phyloP scores from a whole-genome alignment of 2,797 vertebrate species.

The Poeciliopsis paucimaculata region DNA sequence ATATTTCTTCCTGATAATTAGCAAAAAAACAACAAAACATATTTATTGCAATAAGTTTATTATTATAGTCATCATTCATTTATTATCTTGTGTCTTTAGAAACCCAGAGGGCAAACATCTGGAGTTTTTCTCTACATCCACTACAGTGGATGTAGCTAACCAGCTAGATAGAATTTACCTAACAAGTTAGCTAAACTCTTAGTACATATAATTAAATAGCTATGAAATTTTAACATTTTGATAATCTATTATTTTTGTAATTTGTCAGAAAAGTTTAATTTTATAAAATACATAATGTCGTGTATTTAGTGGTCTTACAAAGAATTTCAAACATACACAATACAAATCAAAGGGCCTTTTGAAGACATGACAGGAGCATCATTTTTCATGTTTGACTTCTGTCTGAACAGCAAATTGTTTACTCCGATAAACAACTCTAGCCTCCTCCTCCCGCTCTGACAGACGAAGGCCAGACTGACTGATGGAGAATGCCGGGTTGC shows the following conservation, averaged over 20 bases:
- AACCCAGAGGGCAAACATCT: neutral
- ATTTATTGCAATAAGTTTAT: neutral
- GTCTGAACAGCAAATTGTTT: constrained; percentile 42
- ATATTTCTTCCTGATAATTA: neutral
- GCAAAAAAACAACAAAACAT: neutral
- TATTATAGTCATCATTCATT: neutral
- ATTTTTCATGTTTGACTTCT: constrained; percentile 45
- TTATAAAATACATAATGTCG: neutral
- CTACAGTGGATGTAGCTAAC: neutral
- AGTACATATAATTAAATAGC: neutral
- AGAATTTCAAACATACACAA: neutral
- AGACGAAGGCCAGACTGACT: constrained; percentile 61
- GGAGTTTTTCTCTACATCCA: neutral
- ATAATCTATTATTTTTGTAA: neutral
- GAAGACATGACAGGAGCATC: neutral
- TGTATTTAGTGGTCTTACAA: neutral
- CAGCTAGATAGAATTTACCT: neutral
- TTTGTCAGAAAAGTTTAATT: neutral
- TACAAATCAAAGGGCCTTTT: constrained; percentile 6
- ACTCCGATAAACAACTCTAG: constrained; percentile 25
- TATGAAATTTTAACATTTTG: neutral
- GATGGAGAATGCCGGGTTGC: constrained; percentile 46
- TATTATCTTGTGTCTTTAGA: neutral
- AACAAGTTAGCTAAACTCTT: neutral
- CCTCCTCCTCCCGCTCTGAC: constrained; percentile 31